Evolutionary conservation across 1,140 invertebrate genomes (phyloP).

Genomic region (Chrysoperla carnea): DNA sequence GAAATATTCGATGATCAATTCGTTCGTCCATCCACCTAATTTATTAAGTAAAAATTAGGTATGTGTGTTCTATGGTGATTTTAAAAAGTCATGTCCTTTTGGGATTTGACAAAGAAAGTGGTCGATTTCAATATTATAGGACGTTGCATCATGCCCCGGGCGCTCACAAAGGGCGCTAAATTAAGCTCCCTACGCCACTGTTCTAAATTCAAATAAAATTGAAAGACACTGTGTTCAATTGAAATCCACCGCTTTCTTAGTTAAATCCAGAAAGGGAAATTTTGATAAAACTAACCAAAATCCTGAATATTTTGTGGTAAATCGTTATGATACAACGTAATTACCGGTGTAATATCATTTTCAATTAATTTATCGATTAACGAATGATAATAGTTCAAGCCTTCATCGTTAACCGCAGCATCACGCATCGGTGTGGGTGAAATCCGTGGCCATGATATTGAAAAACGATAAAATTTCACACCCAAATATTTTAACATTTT

Average conservation of each 20-base stretch:
- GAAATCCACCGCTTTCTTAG: too few relatives aligned
- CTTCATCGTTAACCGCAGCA: conserved; percentile 33
- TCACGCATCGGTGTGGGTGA: conserved; percentile 9
- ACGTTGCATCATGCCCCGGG: too few relatives aligned
- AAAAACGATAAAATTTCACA: conserved; percentile 33
- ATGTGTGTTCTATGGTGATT: too few relatives aligned
- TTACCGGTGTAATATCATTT: conserved; percentile 39
- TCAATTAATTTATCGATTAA: conserved; percentile 37
- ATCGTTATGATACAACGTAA: conserved; percentile 25
- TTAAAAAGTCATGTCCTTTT: too few relatives aligned
- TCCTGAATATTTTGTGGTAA: conserved; percentile 17
- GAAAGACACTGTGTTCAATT: too few relatives aligned
- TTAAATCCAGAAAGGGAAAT: too few relatives aligned
- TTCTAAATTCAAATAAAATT: too few relatives aligned
- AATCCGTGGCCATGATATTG: conserved; percentile 35
- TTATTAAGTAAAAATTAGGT: too few relatives aligned
- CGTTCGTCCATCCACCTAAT: conserved; percentile 20
- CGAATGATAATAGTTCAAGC: conserved; percentile 40
- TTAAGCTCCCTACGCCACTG: too few relatives aligned
- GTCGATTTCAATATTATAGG: too few relatives aligned
- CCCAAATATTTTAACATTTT: conserved; percentile 25
- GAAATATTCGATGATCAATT: conserved; percentile 16
- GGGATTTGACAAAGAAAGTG: too few relatives aligned
- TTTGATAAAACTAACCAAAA: conserved; percentile 5
- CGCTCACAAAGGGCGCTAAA: too few relatives aligned